phyloP scores from a whole-genome alignment of 2,888 invertebrate species.

The Cryptocephalus moraei region DNA sequence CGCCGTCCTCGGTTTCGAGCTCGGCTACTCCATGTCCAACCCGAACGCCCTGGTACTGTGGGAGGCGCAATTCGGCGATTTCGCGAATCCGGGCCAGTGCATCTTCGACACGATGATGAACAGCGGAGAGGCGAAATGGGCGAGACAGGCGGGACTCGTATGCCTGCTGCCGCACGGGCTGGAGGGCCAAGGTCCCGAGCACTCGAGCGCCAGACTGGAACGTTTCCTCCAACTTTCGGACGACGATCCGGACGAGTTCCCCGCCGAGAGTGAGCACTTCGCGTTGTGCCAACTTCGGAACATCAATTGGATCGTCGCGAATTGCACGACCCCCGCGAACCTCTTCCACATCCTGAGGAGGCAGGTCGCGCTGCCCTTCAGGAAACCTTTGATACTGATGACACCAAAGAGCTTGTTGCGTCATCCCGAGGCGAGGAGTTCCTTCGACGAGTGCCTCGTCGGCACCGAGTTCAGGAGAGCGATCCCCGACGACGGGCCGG shows the following conservation, averaged over 20 bases:
- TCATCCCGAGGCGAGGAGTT: constrained; percentile 86
- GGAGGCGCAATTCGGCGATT: constrained; percentile 99
- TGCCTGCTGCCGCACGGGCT: constrained; percentile 94
- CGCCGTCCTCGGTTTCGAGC: constrained; percentile 56
- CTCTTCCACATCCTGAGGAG: constrained; percentile 91
- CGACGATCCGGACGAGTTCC: constrained; percentile 92
- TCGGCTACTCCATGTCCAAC: constrained; percentile 88
- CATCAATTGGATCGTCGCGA: constrained; percentile 92
- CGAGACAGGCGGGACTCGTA: constrained; percentile 91
- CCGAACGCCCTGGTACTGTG: constrained; percentile 93
- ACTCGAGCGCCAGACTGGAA: constrained; percentile 81
- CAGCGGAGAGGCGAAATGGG: constrained; percentile 95
- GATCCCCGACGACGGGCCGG: constrained; percentile 68
- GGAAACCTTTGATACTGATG: constrained; percentile 92
- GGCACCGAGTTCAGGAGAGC: constrained; percentile 67
- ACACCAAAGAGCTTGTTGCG: constrained; percentile 93
- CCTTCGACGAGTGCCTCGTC: constrained; percentile 83
- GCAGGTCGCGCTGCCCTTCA: constrained; percentile 89
- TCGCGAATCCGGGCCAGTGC: constrained; percentile 96
- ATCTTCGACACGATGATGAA: constrained; percentile 89
- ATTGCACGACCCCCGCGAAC: constrained; percentile 92
- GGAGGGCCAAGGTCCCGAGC: constrained; percentile 93
- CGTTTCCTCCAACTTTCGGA: constrained; percentile 89
- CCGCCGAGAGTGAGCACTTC: constrained; percentile 73
- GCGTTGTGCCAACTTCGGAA: constrained; percentile 89